Conservation (phyloP, 2,888 invertebrate genomes). For the Pandemis heparana region DNA sequence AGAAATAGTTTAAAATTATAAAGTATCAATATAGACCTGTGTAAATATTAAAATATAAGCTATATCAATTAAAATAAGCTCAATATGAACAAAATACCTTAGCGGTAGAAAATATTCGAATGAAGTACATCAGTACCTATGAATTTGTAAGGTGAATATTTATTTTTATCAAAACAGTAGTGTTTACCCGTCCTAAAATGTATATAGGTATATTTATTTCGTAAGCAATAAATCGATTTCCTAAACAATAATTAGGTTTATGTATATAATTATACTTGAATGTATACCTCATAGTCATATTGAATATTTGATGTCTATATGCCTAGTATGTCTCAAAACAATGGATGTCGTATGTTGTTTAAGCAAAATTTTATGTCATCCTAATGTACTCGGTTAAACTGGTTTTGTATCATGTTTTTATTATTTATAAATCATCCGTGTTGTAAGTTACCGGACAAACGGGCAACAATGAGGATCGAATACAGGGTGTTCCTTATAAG, state of each 20-base stretch:
- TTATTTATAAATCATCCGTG: neutral
- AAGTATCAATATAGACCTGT: slow-evolving; percentile 25
- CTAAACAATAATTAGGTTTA: slow-evolving; percentile 36
- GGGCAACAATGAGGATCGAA: slow-evolving; percentile 53
- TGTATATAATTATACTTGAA: slow-evolving; percentile 19
- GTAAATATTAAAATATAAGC: slow-evolving; percentile 14
- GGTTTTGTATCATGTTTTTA: neutral
- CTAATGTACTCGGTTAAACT: slow-evolving; percentile 9
- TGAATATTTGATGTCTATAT: slow-evolving; percentile 21
- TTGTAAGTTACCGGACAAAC: slow-evolving; percentile 2
- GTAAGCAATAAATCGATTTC: slow-evolving; percentile 34
- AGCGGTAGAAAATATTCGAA: slow-evolving; percentile 6
- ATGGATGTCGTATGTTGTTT: slow-evolving; percentile 7
- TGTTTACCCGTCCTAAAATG: slow-evolving; percentile 30
- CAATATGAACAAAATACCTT: slow-evolving; percentile 11
- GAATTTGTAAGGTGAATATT: neutral
- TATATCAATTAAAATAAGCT: slow-evolving; percentile 25
- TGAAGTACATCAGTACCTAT: neutral
- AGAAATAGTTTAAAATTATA: slow-evolving; percentile 21
- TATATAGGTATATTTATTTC: slow-evolving; percentile 24
- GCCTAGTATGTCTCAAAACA: slow-evolving; percentile 1
- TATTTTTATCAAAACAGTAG: slow-evolving; percentile 13
- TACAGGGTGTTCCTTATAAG: slow-evolving; percentile 58
- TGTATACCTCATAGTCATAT: slow-evolving; percentile 36
- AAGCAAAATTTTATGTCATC: neutral